Percentiles rank a stretch among this genome's conserved stretches.
These are phyloP conservation scores for Pachycephala philippinensis DNA, from an alignment of 2,113 vertebrate species.

Conservation along the genomic window DNA sequence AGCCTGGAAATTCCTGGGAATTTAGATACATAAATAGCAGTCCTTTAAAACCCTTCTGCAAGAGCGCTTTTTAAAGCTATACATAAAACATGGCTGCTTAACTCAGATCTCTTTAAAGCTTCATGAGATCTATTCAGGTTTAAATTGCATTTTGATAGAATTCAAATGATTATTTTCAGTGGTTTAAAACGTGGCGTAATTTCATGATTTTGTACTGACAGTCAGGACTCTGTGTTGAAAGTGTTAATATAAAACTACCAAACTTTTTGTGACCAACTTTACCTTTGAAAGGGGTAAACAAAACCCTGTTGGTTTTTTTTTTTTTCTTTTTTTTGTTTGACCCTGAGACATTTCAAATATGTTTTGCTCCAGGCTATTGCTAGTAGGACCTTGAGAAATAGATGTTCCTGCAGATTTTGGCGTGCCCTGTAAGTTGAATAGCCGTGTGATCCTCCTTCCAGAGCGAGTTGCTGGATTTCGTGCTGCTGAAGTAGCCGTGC, in stretches of 20 bases:
- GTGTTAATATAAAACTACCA: not conserved
- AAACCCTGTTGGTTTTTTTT: not conserved
- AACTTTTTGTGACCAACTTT: not conserved
- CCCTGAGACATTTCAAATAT: not conserved
- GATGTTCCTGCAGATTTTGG: not conserved
- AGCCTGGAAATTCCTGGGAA: not conserved
- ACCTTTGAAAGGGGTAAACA: not conserved
- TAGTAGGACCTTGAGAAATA: not conserved
- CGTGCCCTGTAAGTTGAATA: not conserved
- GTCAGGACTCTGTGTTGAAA: not conserved
- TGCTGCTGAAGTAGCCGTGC: not conserved
- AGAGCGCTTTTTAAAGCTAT: not conserved
- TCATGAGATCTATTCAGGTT: not conserved
- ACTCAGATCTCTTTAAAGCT: not conserved
- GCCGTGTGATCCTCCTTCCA: not conserved
- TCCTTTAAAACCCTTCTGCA: not conserved
- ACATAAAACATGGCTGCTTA: not conserved
- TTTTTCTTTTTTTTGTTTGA: not conserved
- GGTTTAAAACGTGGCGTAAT: not conserved
- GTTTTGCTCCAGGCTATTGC: not conserved
- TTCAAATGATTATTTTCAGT: not conserved
- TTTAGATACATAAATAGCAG: not conserved
- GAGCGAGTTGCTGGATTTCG: rapidly evolving
- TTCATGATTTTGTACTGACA: not conserved
- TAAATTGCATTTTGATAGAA: not conserved